Conservation (phyloP, 2,888 invertebrate genomes). For the Eupelmus urozonus region DNA sequence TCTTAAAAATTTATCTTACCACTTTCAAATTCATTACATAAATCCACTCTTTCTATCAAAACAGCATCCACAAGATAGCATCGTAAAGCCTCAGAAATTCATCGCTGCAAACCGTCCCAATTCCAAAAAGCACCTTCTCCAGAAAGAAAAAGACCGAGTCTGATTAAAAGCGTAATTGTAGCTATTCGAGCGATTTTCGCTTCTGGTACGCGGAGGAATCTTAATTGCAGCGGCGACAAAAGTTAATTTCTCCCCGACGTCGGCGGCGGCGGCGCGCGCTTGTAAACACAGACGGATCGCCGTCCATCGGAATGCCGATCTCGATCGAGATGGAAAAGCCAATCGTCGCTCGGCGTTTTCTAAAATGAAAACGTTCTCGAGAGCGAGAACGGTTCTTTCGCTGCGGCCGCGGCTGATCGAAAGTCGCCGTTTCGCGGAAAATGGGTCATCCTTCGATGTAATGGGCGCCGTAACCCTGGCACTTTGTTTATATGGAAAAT, state of each 20-base stretch:
- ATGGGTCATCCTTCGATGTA: constrained; percentile 29
- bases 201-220: background rate
- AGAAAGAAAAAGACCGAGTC: no score
- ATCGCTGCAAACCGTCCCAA: no score
- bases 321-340: constrained; percentile 37
- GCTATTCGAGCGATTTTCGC: no score
- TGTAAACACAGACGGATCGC: constrained; percentile 13
- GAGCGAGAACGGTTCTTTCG: background rate
- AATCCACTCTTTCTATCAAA: no score
- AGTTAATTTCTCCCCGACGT: constrained; percentile 39
- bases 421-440: background rate
- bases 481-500: background rate
- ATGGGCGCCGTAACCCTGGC: constrained; percentile 16
- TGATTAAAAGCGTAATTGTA: no score
- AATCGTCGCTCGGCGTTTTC: constrained; percentile 24
- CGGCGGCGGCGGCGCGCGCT: background rate
- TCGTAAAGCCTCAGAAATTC: no score
- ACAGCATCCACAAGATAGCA: no score
- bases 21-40: no score
- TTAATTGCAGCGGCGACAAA: constrained; percentile 36
- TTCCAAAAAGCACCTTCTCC: no score
- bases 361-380: constrained; percentile 46
- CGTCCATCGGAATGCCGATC: constrained; percentile 37
- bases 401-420: background rate
- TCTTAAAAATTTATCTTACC: no score